Conservation (phyloP, 1,140 invertebrate species). For the Platyscapa corneri region DNA sequence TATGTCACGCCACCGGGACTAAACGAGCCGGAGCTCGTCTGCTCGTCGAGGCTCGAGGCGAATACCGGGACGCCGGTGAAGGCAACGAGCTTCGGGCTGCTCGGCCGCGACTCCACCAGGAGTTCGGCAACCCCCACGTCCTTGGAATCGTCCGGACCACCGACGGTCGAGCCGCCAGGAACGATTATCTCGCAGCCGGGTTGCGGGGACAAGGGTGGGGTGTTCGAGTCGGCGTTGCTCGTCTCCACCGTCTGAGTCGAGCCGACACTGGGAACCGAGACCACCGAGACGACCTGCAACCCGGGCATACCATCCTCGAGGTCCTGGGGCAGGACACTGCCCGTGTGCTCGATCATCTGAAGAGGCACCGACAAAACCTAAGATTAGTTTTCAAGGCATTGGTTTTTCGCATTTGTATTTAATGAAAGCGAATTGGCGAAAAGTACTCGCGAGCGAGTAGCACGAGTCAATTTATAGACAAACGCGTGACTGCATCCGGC, state of each 20-base stretch:
- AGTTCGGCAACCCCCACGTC: slow-evolving; percentile 24
- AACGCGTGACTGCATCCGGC: too few relatives aligned
- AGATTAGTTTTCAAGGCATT: not conserved
- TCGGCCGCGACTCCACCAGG: slow-evolving; percentile 56
- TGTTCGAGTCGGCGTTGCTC: slow-evolving; percentile 74
- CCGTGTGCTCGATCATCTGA: slow-evolving; percentile 77
- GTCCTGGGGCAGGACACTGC: slow-evolving; percentile 74
- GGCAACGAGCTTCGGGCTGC: slow-evolving; percentile 65
- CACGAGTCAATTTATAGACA: too few relatives aligned
- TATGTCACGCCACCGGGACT: slow-evolving; percentile 54
- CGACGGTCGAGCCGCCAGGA: not conserved
- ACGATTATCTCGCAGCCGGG: slow-evolving; percentile 57
- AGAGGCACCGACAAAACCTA: not conserved
- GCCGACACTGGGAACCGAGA: slow-evolving; percentile 75
- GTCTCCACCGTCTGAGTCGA: slow-evolving; percentile 77
- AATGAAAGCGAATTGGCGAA: too few relatives aligned
- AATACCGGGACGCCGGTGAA: slow-evolving; percentile 59
- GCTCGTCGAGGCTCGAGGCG: slow-evolving; percentile 51
- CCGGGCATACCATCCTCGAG: slow-evolving; percentile 75
- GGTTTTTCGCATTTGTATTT: too few relatives aligned
- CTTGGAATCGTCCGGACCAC: not conserved
- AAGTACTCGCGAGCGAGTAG: too few relatives aligned
- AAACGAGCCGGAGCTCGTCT: slow-evolving; percentile 13
- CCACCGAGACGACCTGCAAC: slow-evolving; percentile 75
- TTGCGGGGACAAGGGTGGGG: slow-evolving; percentile 73